Base-by-base conservation (phyloP, 1,140 invertebrate genomes). In the Drosophila parabipectinata region DNA sequence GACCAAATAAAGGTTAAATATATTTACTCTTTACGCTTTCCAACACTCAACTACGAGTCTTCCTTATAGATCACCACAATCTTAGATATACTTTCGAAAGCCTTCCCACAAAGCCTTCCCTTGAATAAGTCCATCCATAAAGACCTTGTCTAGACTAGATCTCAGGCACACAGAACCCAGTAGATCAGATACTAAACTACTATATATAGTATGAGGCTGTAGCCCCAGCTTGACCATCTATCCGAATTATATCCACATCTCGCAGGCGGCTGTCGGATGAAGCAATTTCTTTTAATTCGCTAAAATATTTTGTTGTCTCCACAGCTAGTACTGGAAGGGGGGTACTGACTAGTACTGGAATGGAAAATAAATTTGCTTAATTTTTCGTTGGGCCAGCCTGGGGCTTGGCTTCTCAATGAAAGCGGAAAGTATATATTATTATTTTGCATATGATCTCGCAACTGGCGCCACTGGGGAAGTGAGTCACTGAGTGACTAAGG, bases 231-330 rank as follows among this genome's bases (percentile, higher is more conserved):
- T 77, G 63, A 57, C 76, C 81, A 84, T 85, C 59, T 63, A 82
- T 82, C 53, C 80, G 56, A 56, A 83, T 80, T 56, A 55, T 44
- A 34, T 18, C 18, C 14, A 21, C 51, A 55, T 50, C 67, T 62
- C 41, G 39, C 45, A 26, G 54, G 24, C 52, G 26, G n/a, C 54
- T 78, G 74, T 87, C 82, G 82, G 82, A 85, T 85, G 82, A 78
- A 62, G 66, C 83, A 87, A 88, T 88, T 87, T 87, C 82, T 87
- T 87, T 87, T 87, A 87, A 87, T 87, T 87, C 66, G 82, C 82
- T 87, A 76, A 82, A 85, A 88, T 87, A 87, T 77, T 80, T 74
- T 84, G 81, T 85, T 81, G 77, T 81, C 80, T 73, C 63, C 0
- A 3, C 2, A 37, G 69, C 28, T 56, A 45, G 44, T 18, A 8